Conservation (phyloP, 2,113 vertebrate genomes). For the Catagonus wagneri region DNA sequence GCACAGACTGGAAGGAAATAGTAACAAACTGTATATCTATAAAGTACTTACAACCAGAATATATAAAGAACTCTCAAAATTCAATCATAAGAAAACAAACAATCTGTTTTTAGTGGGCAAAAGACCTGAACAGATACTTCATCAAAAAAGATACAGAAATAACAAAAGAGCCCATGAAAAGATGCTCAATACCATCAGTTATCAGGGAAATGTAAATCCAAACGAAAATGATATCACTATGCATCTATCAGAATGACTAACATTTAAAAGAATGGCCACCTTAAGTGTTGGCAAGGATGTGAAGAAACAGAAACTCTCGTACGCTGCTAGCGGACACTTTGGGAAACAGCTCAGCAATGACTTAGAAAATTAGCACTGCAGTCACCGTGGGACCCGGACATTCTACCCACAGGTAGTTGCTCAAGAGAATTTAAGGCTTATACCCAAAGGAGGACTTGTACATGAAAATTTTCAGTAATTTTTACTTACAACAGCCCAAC, state of each 20-base stretch:
- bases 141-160: background rate
- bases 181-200: background rate
- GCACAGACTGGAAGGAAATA: background rate
- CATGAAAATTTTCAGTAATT: background rate
- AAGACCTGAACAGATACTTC: background rate
- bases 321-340: background rate
- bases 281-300: background rate
- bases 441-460: background rate
- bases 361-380: background rate
- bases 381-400: background rate
- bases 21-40: background rate
- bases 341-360: background rate
- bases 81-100: background rate
- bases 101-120: background rate
- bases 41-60: background rate
- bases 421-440: background rate
- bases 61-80: background rate
- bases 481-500: background rate
- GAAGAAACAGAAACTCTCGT: fast-evolving
- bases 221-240: too few species aligned
- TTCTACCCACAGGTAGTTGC: background rate
- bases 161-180: background rate
- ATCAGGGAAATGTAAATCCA: background rate
- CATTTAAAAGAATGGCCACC: background rate
- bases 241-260: background rate